Evolutionary conservation across 2,113 vertebrate genomes (phyloP).

Genomic region (Pseudopipra pipra): DNA sequence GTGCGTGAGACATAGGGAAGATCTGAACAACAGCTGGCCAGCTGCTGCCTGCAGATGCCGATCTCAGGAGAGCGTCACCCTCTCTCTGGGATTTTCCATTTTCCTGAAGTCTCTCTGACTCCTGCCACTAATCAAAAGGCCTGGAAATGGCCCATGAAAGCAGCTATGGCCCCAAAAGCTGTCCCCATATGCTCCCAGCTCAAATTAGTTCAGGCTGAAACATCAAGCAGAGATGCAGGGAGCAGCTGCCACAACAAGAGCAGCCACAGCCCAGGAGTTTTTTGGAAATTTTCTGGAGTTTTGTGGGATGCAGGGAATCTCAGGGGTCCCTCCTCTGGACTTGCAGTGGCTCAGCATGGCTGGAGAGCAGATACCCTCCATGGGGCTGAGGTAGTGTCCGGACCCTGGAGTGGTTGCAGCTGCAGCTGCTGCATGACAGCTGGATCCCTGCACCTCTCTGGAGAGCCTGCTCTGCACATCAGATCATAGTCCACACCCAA

Average conservation of each 20-base stretch:
- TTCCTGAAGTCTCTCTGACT: constrained; percentile 38
- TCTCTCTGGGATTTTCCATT: constrained; percentile 56
- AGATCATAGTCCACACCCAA: neutral
- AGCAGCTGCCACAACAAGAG: neutral
- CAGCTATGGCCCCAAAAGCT: constrained; percentile 21
- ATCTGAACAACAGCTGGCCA: constrained; percentile 31
- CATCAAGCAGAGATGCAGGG: constrained; percentile 20
- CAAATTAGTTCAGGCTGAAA: constrained; percentile 62
- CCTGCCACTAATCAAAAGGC: constrained; percentile 51
- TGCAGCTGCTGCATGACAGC: neutral
- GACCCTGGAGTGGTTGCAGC: neutral
- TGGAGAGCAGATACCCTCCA: neutral
- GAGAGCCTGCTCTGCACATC: neutral
- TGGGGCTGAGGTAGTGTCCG: neutral
- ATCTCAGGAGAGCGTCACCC: constrained; percentile 37
- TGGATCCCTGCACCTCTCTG: neutral
- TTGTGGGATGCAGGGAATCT: neutral
- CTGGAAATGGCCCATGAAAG: constrained; percentile 56
- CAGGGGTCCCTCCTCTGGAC: neutral
- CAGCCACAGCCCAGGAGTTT: neutral
- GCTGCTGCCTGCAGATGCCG: neutral
- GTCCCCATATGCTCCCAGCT: constrained; percentile 52
- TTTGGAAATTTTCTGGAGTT: neutral
- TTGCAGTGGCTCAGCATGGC: neutral
- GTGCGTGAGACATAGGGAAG: constrained; percentile 1